A percentile compares a stretch with the other conserved stretches of the same genome.
Evolutionary conservation across 2,888 invertebrate species (phyloP).

Genomic region (Papilio protenor): DNA sequence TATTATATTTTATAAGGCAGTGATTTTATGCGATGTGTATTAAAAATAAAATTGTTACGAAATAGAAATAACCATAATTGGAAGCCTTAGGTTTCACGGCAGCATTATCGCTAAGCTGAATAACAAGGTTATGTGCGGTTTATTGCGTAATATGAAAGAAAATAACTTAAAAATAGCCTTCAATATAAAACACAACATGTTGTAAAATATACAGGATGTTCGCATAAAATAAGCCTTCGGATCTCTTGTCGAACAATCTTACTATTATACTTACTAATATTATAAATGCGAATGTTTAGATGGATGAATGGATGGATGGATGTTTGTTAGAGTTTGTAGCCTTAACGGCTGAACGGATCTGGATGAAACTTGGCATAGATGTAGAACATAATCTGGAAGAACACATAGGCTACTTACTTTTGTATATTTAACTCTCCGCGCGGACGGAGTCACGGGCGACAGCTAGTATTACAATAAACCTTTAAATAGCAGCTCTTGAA

Average conservation of each 20-base stretch:
- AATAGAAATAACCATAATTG: slow-evolving; percentile 51
- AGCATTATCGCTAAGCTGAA: slow-evolving; percentile 29
- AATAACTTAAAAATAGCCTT: slow-evolving; percentile 3
- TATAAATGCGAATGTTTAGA: too few species aligned
- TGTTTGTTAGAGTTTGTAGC: too few species aligned
- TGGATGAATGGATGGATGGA: too few species aligned
- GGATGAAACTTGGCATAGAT: background rate
- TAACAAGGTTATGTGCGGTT: slow-evolving; percentile 50
- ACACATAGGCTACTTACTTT: too few species aligned
- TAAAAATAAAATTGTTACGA: slow-evolving; percentile 27
- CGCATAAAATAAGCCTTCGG: background rate
- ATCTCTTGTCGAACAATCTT: background rate
- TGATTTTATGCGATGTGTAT: background rate
- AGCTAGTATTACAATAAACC: too few species aligned
- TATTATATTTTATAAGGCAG: too few species aligned
- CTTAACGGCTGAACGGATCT: too few species aligned
- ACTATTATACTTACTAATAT: too few species aligned
- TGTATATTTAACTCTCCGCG: too few species aligned
- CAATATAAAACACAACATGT: background rate
- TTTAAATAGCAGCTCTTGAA: too few species aligned
- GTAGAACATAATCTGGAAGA: too few species aligned
- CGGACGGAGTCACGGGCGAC: too few species aligned
- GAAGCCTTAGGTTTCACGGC: slow-evolving; percentile 59
- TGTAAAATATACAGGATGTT: slow-evolving; percentile 2
- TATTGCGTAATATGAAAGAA: slow-evolving; percentile 30